phyloP scores from a whole-genome alignment of 1,140 invertebrate species.

The Drosophila bocqueti region DNA sequence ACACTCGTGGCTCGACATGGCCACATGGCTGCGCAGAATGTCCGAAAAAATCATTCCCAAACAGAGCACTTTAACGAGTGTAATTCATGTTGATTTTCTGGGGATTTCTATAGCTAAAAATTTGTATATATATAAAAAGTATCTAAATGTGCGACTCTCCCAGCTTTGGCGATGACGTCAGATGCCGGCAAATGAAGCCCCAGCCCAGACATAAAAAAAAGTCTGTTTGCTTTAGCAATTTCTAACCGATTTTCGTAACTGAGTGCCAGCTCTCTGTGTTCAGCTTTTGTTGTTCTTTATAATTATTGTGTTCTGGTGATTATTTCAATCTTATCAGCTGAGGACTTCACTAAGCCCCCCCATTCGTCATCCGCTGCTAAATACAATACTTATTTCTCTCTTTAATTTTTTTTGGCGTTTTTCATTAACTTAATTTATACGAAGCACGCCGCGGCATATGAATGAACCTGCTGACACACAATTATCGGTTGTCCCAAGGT shows the following conservation, averaged over 20 bases:
- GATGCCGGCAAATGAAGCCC: slow-evolving; percentile 33
- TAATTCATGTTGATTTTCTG: slow-evolving; percentile 32
- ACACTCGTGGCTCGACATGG: slow-evolving; percentile 48
- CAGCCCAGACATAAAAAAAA: slow-evolving; percentile 33
- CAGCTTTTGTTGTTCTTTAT: background rate
- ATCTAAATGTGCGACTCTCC: slow-evolving; percentile 28
- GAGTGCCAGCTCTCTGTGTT: slow-evolving; percentile 31
- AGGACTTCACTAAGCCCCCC: slow-evolving; percentile 27
- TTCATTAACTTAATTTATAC: slow-evolving; percentile 28
- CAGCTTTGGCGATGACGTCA: slow-evolving; percentile 37
- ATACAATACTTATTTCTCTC: slow-evolving; percentile 17
- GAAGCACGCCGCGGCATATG: slow-evolving; percentile 30
- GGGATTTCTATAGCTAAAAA: slow-evolving; percentile 24
- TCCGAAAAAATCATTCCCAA: slow-evolving; percentile 45
- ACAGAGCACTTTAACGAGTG: slow-evolving; percentile 31
- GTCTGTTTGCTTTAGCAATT: slow-evolving; percentile 44
- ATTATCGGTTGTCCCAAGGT: slow-evolving; percentile 38
- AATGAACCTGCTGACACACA: slow-evolving; percentile 51
- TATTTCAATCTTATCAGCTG: slow-evolving; percentile 66
- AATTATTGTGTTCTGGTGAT: slow-evolving; percentile 49
- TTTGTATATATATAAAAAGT: background rate
- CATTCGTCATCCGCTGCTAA: slow-evolving; percentile 42
- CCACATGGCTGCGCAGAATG: slow-evolving; percentile 41
- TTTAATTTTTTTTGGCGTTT: slow-evolving; percentile 20
- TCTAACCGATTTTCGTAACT: slow-evolving; percentile 44